These are phyloP conservation scores for Tolypeutes matacus DNA, from an alignment of 2,797 vertebrate genomes.

Conservation along the genomic window DNA sequence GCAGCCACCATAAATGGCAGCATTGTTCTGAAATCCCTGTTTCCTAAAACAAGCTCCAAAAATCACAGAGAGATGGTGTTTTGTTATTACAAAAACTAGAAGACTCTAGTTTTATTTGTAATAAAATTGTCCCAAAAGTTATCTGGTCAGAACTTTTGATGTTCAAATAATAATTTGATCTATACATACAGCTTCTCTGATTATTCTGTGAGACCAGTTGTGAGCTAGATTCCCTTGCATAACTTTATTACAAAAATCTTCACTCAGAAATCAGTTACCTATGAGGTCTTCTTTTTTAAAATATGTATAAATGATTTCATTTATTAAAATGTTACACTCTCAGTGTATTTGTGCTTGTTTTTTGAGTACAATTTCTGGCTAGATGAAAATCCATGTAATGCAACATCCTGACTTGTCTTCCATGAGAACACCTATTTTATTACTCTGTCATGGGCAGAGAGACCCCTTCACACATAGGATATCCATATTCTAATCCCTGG, in stretches of 20 bases:
- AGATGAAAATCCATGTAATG: not conserved
- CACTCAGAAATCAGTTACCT: not conserved
- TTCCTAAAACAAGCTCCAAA: not conserved
- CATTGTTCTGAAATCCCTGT: not conserved
- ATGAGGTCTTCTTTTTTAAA: not conserved
- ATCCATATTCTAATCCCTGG: not conserved
- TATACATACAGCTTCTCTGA: not conserved
- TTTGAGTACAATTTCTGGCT: not conserved
- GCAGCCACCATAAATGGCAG: not conserved
- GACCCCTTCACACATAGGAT: not conserved
- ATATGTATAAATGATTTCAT: not conserved
- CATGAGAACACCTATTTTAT: not conserved
- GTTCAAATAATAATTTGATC: not conserved
- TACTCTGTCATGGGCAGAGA: not conserved
- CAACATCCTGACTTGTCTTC: not conserved
- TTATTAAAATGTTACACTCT: not conserved
- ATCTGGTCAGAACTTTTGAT: not conserved
- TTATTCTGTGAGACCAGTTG: not conserved
- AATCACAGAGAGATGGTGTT: not conserved
- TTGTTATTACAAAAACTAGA: not conserved
- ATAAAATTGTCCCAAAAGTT: not conserved
- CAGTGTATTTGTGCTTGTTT: not conserved
- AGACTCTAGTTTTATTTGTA: not conserved
- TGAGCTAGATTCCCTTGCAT: not conserved
- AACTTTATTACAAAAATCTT: not conserved